phyloP scores from a whole-genome alignment of 2,888 invertebrate genomes.

The Microdon myrmicae region DNA sequence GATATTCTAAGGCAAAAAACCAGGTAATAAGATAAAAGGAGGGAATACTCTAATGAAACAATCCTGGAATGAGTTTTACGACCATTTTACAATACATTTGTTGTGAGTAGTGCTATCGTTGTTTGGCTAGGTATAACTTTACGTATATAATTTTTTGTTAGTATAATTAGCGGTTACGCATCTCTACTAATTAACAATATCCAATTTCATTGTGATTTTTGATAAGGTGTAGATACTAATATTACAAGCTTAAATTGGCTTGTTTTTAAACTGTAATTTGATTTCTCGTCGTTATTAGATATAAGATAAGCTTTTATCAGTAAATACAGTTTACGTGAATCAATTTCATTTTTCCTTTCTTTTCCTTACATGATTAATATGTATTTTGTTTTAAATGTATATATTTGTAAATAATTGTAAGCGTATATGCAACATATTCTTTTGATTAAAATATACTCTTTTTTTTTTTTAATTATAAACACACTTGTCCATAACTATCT shows the following conservation, averaged over 20 bases:
- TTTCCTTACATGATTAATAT: slow-evolving; percentile 2
- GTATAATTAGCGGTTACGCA: no score
- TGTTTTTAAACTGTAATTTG: neutral
- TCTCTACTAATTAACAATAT: neutral
- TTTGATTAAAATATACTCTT: slow-evolving; percentile 10
- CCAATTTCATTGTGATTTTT: slow-evolving; percentile 1
- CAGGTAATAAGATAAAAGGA: slow-evolving; percentile 31
- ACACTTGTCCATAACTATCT: slow-evolving; percentile 1
- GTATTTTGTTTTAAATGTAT: slow-evolving; percentile 9
- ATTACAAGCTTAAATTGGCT: neutral
- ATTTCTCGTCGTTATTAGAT: no score
- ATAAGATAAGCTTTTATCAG: slow-evolving; percentile 1
- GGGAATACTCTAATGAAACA: neutral
- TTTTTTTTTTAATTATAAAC: slow-evolving; percentile 11
- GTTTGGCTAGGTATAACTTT: no score
- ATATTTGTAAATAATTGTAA: slow-evolving; percentile 15
- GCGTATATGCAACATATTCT: slow-evolving; percentile 36
- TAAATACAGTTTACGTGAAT: neutral
- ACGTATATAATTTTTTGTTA: no score
- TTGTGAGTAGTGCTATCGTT: neutral
- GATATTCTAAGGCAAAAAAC: slow-evolving; percentile 19
- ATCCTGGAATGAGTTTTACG: slow-evolving; percentile 29
- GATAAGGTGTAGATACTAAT: neutral
- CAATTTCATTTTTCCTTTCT: neutral
- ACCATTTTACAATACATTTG: slow-evolving; percentile 4